These are phyloP conservation scores for Procavia capensis DNA, from an alignment of 2,113 vertebrate species.

Conservation along the genomic window DNA sequence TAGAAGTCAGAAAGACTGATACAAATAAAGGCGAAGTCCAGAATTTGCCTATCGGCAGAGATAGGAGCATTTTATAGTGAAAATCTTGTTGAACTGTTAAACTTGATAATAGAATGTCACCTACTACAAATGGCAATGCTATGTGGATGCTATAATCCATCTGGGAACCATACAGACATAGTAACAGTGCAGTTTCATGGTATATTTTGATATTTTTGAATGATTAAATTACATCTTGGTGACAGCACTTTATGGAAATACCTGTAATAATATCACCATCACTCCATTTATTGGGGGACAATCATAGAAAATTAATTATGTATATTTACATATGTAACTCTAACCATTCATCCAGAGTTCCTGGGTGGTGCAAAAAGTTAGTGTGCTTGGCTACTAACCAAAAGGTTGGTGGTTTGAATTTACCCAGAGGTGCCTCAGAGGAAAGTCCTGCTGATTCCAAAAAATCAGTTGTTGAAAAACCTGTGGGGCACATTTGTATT, in stretches of 20 bases:
- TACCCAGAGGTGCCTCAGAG: no score
- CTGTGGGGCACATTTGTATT: no score
- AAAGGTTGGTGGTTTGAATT: no score
- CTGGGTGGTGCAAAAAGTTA: no score
- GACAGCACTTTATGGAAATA: not conserved
- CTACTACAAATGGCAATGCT: not conserved
- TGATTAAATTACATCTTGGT: not conserved
- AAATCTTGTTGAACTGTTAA: not conserved
- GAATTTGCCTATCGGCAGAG: not conserved
- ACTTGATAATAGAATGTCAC: not conserved
- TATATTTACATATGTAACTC: not conserved
- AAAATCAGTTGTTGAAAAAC: no score
- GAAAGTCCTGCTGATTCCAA: no score
- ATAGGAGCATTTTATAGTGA: not conserved
- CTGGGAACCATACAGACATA: not conserved
- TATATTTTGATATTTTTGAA: not conserved
- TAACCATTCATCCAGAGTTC: not conserved
- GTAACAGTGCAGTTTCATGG: not conserved
- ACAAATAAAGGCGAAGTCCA: not conserved
- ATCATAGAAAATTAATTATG: not conserved
- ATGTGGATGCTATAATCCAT: not conserved
- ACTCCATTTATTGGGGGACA: not conserved
- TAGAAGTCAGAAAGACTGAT: not conserved
- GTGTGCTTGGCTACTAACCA: no score
- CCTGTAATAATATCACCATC: not conserved